A percentile compares a stretch with the other conserved stretches of the same genome.
phyloP scores from a whole-genome alignment of 2,113 vertebrate genomes.

The Chiloscyllium plagiosum region DNA sequence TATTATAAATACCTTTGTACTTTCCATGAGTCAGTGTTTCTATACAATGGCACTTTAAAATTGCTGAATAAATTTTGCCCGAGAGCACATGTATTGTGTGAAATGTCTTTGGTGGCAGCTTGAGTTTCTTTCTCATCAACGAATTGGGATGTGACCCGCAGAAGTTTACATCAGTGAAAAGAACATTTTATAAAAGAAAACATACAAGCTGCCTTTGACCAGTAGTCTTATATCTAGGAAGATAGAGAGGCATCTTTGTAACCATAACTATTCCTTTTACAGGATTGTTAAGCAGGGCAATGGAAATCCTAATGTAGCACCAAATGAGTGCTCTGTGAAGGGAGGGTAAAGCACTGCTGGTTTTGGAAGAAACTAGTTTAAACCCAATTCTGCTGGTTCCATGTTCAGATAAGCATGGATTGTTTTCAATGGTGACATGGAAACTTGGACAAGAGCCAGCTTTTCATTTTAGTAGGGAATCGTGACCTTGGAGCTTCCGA shows the following conservation, averaged over 20 bases:
- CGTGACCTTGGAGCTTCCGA: not conserved
- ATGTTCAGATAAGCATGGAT: not conserved
- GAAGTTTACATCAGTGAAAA: not conserved
- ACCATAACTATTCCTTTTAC: not conserved
- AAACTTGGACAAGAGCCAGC: not conserved
- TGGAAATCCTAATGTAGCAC: not conserved
- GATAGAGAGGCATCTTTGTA: not conserved
- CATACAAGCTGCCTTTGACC: not conserved
- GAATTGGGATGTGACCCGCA: not conserved
- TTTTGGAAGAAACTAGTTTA: slow-evolving; percentile 18
- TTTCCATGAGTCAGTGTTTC: not conserved
- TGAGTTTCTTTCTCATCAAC: not conserved
- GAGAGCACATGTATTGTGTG: not conserved
- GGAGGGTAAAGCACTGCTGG: not conserved
- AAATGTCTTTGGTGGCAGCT: not conserved
- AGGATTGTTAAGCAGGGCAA: not conserved
- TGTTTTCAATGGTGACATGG: slow-evolving; percentile 15
- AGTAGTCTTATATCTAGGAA: not conserved
- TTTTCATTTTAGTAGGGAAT: not conserved
- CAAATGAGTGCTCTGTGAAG: not conserved
- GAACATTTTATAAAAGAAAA: not conserved
- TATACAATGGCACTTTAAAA: not conserved
- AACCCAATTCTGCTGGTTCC: not conserved
- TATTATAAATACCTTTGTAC: not conserved
- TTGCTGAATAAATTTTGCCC: not conserved